Conservation (phyloP, 2,113 vertebrate species). For the Aviceda subcristata region DNA sequence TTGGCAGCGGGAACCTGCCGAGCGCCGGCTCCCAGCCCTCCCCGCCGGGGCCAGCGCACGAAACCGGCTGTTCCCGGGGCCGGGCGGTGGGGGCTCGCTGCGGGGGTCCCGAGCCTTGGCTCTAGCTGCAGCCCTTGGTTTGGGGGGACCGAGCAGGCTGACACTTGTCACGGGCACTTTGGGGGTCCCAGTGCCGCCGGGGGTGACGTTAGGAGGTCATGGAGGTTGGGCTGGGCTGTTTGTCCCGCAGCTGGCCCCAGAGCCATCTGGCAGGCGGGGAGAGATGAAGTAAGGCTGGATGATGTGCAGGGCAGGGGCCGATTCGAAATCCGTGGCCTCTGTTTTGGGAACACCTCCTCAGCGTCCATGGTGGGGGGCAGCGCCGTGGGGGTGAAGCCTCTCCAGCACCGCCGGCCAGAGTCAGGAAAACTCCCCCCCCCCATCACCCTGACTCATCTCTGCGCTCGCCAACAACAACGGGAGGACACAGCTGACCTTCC, state of each 20-base stretch:
- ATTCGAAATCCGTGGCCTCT: background rate
- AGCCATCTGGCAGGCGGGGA: conserved; percentile 7
- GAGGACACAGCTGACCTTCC: background rate
- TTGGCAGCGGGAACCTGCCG: conserved; percentile 38
- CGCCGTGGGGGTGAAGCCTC: background rate
- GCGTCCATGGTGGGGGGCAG: background rate
- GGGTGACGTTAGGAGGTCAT: background rate
- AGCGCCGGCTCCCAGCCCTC: background rate
- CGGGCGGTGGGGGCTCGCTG: background rate
- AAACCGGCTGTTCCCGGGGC: background rate
- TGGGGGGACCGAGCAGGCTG: background rate
- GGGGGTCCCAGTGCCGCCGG: background rate
- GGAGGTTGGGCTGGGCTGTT: background rate
- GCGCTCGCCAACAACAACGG: background rate
- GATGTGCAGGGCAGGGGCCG: background rate
- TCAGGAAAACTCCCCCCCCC: background rate
- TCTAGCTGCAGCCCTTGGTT: background rate
- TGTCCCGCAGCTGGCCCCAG: background rate
- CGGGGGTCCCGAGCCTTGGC: background rate
- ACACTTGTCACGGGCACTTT: background rate
- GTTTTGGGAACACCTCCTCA: conserved; percentile 19
- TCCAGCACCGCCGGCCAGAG: background rate
- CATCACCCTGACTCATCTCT: background rate
- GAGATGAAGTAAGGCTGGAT: conserved; percentile 50
- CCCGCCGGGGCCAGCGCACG: background rate